Percentiles rank a stretch among this genome's conserved stretches.
Conservation (phyloP, 2,888 invertebrate species). For the Magallana nippona region DNA sequence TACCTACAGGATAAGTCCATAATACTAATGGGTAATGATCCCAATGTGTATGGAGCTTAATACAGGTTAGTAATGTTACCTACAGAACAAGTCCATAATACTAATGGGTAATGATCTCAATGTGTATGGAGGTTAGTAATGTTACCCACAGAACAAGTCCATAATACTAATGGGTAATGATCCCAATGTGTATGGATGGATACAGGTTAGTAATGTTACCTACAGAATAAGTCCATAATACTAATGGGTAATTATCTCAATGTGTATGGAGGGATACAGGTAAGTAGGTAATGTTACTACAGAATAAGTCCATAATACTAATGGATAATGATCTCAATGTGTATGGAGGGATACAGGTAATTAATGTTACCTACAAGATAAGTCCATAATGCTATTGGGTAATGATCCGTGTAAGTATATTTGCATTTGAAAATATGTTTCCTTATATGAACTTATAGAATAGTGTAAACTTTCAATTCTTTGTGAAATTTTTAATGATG, state of each 20-base stretch:
- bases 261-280: slow-evolving; percentile 63
- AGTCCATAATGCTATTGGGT: neutral
- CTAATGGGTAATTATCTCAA: slow-evolving; percentile 59
- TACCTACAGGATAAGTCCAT: neutral
- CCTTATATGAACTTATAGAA: too few species aligned
- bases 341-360: slow-evolving; percentile 58
- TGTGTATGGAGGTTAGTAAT: slow-evolving; percentile 71
- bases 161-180: slow-evolving; percentile 45
- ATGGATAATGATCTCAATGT: slow-evolving; percentile 64
- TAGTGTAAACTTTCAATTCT: too few species aligned
- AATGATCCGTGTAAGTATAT: too few species aligned
- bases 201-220: neutral
- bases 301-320: neutral
- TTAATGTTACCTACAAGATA: neutral
- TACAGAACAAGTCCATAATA: neutral
- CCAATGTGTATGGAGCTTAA: slow-evolving; percentile 72
- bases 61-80: too few species aligned
- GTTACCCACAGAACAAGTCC: neutral
- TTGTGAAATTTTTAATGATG: too few species aligned
- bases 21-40: slow-evolving; percentile 51
- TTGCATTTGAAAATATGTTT: too few species aligned
- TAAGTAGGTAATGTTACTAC: neutral
- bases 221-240: neutral
- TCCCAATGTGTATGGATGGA: slow-evolving; percentile 70
- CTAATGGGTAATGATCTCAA: slow-evolving; percentile 59